Evolutionary conservation across 2,888 invertebrate genomes (phyloP), one percentile per base, ranked within the genome.

Genomic region (Rhyacophila evoluta): DNA sequence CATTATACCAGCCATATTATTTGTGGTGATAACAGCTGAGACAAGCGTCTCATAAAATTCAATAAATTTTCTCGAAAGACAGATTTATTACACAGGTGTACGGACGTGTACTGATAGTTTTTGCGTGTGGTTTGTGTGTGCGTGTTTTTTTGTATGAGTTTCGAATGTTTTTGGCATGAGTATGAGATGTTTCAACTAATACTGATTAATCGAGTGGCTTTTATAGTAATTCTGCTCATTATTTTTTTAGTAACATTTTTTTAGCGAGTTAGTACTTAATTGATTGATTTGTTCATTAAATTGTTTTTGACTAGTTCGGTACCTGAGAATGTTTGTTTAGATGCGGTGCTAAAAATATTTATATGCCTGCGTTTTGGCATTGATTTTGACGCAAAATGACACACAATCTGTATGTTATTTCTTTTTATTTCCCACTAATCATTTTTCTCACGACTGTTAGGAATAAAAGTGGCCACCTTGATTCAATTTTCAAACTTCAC

Each of bases 41-140:
- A 6, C 29, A 33, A n/a, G 4, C 29, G 29, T 33, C 2, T 6
- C 29, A 33, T 33, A 33, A 33, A 4, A 33, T 33, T 33, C 6
- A 6, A 33, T 33, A 33, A 33, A 33, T 33, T 19, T 55, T 55
- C 19, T 19, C 19, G 1, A 55, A 55, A 10, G 5, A 55, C 55
- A 1, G 55, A 8, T 55, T 55, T 55, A 55, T 55, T 55, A 55
- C 19, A 19, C 25, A 19, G 55, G 1, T 55, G 19, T 55, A 55
- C n/a, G n/a, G 55, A 55, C 25, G 19, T 55, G 25, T 25, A 55
- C 55, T 55, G 10, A 55, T 55, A 15, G 55, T 55, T 55, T 55
- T 55, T 55, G 55, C 55, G 55, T 55, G 55, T 55, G 55, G 55
- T 33, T 33, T 25, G 55, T 38, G 38, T 55, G 55, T 19, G 55